These are phyloP conservation scores for Gymnocypris eckloni DNA, from an alignment of 2,797 vertebrate genomes.

Conservation along the genomic window DNA sequence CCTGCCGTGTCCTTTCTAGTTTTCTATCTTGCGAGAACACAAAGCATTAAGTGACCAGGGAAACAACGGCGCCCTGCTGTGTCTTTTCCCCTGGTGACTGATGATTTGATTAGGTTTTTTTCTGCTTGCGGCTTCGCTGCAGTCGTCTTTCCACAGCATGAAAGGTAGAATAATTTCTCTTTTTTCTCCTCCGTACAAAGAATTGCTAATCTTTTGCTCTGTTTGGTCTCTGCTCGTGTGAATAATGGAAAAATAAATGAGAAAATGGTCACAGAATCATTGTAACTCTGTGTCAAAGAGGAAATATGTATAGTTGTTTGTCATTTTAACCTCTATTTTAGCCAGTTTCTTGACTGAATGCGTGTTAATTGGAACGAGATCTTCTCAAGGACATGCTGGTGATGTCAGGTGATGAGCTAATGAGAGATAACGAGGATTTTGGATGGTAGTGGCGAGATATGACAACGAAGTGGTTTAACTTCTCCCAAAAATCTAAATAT, in stretches of 20 bases:
- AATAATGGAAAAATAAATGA: conserved; percentile 54
- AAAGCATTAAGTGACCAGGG: conserved; percentile 30
- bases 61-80: conserved; percentile 3
- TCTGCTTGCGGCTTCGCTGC: conserved; percentile 11
- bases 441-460: neutral
- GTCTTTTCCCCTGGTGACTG: neutral
- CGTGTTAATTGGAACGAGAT: conserved; percentile 32
- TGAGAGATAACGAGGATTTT: neutral
- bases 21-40: conserved; percentile 29
- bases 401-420: neutral
- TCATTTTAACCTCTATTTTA: conserved; percentile 65
- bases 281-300: neutral
- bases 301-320: conserved; percentile 49
- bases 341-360: conserved; percentile 39
- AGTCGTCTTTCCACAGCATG: conserved; percentile 4
- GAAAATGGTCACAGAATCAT: conserved; percentile 14
- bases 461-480: neutral
- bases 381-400: neutral
- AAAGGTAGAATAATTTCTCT: conserved; percentile 24
- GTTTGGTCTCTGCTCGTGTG: conserved; percentile 34
- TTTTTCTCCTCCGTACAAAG: neutral
- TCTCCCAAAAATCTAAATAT: neutral
- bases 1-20: neutral
- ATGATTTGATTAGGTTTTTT: conserved; percentile 37
- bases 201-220: conserved; percentile 25